A percentile compares a stretch with the other conserved stretches of the same genome.
Evolutionary conservation across 2,797 vertebrate species (phyloP).

Genomic region (Pipistrellus pipistrellus): DNA sequence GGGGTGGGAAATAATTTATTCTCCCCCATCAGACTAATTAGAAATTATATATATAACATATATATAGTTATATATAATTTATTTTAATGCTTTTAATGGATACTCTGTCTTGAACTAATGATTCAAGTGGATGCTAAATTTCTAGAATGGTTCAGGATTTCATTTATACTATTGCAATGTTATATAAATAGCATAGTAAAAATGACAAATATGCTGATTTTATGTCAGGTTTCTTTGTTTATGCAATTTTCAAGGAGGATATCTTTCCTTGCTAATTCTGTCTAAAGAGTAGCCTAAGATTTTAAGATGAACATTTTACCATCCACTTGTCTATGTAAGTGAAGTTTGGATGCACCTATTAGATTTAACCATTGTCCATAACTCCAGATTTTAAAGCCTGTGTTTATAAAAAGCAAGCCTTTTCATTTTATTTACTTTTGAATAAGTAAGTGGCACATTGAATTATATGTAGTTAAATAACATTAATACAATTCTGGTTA

Average conservation of each 20-base stretch:
- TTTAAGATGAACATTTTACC: background rate
- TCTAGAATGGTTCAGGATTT: conserved; percentile 35
- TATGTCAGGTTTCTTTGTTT: conserved; percentile 6
- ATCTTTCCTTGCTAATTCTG: conserved; percentile 7
- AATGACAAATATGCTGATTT: background rate
- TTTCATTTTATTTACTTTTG: conserved; percentile 25
- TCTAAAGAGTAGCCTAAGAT: conserved; percentile 21
- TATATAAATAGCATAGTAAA: background rate
- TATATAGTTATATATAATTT: background rate
- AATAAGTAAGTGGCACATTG: background rate
- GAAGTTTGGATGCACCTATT: background rate
- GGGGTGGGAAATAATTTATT: background rate
- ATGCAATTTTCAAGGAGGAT: conserved; percentile 26
- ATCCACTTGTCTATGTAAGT: background rate
- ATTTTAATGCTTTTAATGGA: conserved; percentile 33
- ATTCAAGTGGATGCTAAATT: background rate
- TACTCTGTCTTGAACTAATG: conserved; percentile 29
- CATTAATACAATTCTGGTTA: background rate
- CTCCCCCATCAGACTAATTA: background rate
- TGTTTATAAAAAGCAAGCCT: conserved; percentile 4
- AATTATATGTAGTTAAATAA: background rate
- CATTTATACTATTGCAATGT: conserved; percentile 10
- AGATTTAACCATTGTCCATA: background rate
- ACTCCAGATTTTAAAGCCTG: background rate
- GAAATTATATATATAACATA: background rate